phyloP scores from a whole-genome alignment of 2,113 vertebrate genomes.

The Callorhinus ursinus region DNA sequence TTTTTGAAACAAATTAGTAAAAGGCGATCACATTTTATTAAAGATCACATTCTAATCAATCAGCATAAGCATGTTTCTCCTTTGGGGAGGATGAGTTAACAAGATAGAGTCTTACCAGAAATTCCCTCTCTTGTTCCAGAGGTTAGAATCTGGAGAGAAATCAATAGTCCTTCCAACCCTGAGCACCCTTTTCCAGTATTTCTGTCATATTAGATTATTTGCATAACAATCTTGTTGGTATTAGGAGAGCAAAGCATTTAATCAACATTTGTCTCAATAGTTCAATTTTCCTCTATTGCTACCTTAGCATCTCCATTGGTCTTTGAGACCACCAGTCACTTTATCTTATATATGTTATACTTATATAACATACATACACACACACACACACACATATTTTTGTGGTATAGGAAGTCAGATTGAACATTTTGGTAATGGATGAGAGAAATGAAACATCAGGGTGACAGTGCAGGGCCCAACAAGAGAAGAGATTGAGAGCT shows the following conservation, averaged over 20 bases:
- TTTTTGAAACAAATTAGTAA: background rate
- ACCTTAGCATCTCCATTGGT: background rate
- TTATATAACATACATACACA: background rate
- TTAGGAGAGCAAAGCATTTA: background rate
- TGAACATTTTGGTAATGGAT: slow-evolving; percentile 73
- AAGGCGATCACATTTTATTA: background rate
- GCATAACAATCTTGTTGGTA: background rate
- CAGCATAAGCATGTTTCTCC: background rate
- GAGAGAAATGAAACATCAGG: background rate
- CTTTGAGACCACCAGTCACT: background rate
- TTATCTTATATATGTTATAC: background rate
- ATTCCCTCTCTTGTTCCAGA: background rate
- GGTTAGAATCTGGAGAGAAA: background rate
- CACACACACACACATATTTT: no score
- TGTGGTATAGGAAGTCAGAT: slow-evolving; percentile 58
- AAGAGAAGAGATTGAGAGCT: slow-evolving; percentile 76
- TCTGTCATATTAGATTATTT: background rate
- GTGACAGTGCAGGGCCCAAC: slow-evolving; percentile 72
- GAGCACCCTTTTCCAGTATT: background rate
- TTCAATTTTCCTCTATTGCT: background rate
- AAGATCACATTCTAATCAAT: background rate
- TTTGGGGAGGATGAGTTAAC: background rate
- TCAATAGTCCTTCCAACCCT: background rate
- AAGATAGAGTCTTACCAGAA: background rate
- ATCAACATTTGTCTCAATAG: background rate